Conservation (phyloP, 1,140 invertebrate genomes). For the Chymomyza costata region DNA sequence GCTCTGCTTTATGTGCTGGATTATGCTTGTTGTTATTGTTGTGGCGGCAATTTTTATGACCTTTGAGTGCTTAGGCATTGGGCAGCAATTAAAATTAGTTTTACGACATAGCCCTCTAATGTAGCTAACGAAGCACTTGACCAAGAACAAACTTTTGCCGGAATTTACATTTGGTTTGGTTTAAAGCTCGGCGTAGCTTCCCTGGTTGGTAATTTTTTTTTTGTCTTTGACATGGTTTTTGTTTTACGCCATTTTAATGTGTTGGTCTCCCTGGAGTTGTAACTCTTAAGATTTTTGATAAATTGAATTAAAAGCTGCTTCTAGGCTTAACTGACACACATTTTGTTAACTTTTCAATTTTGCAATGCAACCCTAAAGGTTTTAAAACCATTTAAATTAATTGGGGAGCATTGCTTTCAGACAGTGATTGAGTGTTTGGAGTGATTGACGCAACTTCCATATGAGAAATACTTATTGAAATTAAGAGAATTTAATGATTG, state of each 20-base stretch:
- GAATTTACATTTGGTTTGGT: slow-evolving; percentile 12
- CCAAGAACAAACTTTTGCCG: slow-evolving; percentile 14
- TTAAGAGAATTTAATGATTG: no score
- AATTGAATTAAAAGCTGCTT: no score
- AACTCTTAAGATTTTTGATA: slow-evolving; percentile 29
- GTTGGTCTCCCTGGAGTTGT: slow-evolving; percentile 28
- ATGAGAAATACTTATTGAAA: no score
- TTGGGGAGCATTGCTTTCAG: no score
- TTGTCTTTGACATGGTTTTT: slow-evolving; percentile 35
- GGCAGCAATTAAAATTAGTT: slow-evolving; percentile 67
- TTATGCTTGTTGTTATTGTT: slow-evolving; percentile 46
- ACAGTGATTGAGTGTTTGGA: no score
- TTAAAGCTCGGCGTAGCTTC: neutral
- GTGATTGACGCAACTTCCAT: no score
- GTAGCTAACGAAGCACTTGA: slow-evolving; percentile 10
- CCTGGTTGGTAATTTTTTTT: slow-evolving; percentile 25
- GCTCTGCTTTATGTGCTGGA: no score
- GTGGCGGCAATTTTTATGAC: slow-evolving; percentile 24
- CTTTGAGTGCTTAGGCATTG: slow-evolving; percentile 44
- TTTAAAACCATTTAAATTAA: no score
- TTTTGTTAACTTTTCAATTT: no score
- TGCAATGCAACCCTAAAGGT: no score
- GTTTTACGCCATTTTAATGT: slow-evolving; percentile 44
- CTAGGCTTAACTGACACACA: no score
- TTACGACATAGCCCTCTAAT: slow-evolving; percentile 25